Evolutionary conservation across 2,888 invertebrate species (phyloP).

Genomic region (Drosophila melanocephala): DNA sequence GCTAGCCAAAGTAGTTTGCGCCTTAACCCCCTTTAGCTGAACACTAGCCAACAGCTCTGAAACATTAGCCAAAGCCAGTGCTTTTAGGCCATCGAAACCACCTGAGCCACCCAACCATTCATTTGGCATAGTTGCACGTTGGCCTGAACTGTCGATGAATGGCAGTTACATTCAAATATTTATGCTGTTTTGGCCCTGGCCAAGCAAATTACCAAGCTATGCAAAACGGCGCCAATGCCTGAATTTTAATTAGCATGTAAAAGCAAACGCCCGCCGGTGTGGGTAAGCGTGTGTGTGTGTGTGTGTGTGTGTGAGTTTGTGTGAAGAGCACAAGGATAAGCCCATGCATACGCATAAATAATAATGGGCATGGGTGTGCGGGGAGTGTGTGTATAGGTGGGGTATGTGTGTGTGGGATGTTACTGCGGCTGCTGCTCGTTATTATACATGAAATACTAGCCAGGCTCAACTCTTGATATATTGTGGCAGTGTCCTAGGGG

Average conservation of each 20-base stretch:
- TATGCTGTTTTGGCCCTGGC: slow-evolving; percentile 69
- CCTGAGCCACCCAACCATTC: slow-evolving; percentile 23
- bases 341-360: slow-evolving; percentile 76
- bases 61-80: slow-evolving; percentile 15
- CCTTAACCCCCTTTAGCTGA: slow-evolving; percentile 20
- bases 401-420: slow-evolving; percentile 11
- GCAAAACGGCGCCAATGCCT: slow-evolving; percentile 77
- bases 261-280: slow-evolving; percentile 12
- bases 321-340: slow-evolving; percentile 41
- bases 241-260: slow-evolving; percentile 77
- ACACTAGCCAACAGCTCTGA: slow-evolving; percentile 29
- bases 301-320: background rate
- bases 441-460: slow-evolving; percentile 45
- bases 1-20: slow-evolving; percentile 9
- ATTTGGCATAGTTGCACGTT: slow-evolving; percentile 33
- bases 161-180: slow-evolving; percentile 69
- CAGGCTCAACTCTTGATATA: slow-evolving; percentile 73
- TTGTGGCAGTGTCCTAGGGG: slow-evolving; percentile 47
- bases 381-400: slow-evolving; percentile 1
- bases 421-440: slow-evolving; percentile 33
- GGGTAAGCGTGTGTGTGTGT: slow-evolving; percentile 7
- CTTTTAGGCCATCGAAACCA: slow-evolving; percentile 2
- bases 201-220: slow-evolving; percentile 73
- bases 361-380: slow-evolving; percentile 47
- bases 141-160: slow-evolving; percentile 49